Percentiles rank a stretch among this genome's conserved stretches.
Conservation (phyloP, 2,797 vertebrate genomes). For the Triplophysa yarkandensis region DNA sequence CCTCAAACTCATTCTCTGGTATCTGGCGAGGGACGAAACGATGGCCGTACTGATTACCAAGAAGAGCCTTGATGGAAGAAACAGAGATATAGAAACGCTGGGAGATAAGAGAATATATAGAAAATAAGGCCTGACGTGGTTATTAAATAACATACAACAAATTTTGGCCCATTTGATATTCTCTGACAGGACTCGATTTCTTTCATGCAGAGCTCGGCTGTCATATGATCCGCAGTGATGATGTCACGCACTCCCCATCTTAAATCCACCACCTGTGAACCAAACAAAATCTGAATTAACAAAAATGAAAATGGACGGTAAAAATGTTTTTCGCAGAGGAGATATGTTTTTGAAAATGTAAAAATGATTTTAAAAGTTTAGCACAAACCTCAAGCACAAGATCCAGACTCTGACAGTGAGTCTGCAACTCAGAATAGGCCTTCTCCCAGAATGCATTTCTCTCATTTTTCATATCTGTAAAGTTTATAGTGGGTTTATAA, state of each 20-base stretch:
- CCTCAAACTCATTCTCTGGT: conserved; percentile 75
- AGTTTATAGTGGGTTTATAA: not conserved
- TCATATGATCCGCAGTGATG: conserved; percentile 67
- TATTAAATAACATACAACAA: conserved; percentile 72
- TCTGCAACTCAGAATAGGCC: conserved; percentile 74
- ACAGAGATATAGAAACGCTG: not conserved
- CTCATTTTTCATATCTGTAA: conserved; percentile 79
- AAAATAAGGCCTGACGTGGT: not conserved
- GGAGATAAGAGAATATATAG: not conserved
- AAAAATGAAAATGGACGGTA: not conserved
- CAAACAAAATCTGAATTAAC: not conserved
- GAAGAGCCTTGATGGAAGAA: conserved; percentile 42
- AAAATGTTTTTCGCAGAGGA: not conserved
- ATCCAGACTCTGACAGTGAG: conserved; percentile 79
- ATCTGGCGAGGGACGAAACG: conserved; percentile 71
- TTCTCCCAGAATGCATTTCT: conserved; percentile 77
- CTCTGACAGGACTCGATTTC: conserved; percentile 75
- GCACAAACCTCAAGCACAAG: conserved; percentile 80
- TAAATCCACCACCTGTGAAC: conserved; percentile 72
- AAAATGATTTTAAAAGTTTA: not conserved
- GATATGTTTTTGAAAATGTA: not conserved
- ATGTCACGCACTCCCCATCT: conserved; percentile 74
- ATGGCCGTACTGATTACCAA: conserved; percentile 76
- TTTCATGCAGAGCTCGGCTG: conserved; percentile 73
- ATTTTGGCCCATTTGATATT: conserved; percentile 75